Base-by-base conservation (phyloP, 1,140 invertebrate genomes). In the Diabrotica undecimpunctata region DNA sequence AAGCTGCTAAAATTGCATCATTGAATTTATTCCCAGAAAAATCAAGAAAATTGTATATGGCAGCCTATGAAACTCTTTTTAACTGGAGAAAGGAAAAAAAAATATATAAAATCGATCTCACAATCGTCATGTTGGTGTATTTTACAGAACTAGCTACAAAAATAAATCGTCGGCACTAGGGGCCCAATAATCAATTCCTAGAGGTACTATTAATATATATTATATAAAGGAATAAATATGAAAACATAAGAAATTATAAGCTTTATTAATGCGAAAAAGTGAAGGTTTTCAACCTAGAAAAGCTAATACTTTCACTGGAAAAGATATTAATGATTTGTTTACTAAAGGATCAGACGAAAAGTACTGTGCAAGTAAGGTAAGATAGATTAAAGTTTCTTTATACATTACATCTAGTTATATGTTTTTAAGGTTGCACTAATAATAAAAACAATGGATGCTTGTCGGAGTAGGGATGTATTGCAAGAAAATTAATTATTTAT, bases 1-100 rank as follows among this genome's bases (percentile, higher is more conserved):
- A 75, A 51, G 66, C 83, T 25, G 79, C 78, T 41, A 10, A 41
- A 10, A 10, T 41, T 7, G 39, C 39, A 7, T 41, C 39, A 41
- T 41, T 41, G 2, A 72, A 83, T 12, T 55, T 83, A 8, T 71
- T 66, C 11, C 62, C 64, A 9, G 60, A 59, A 60, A 70, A 66
- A 61, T 67, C 65, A n/a, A 13, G 53, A 54, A 52, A 46, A 41
- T 25, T 60, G 37, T 70, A 72, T 46, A 63, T 7, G 7, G 10
- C 10, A 10, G 39, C 39, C 39, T 41, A 41, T 41, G 39, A 70
- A 58, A 38, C 14, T 8, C 57, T 61, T 6, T 69, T 10, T 70
- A 60, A 61, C 57, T n/a, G n/a, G n/a, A n/a, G n/a, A n/a, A n/a
- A n/a, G 50, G n/a, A 12, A 35, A 41, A 39, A 65, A 54, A 70